These are phyloP conservation scores for Acleris literana DNA, from an alignment of 2,888 invertebrate species.

Conservation along the genomic window DNA sequence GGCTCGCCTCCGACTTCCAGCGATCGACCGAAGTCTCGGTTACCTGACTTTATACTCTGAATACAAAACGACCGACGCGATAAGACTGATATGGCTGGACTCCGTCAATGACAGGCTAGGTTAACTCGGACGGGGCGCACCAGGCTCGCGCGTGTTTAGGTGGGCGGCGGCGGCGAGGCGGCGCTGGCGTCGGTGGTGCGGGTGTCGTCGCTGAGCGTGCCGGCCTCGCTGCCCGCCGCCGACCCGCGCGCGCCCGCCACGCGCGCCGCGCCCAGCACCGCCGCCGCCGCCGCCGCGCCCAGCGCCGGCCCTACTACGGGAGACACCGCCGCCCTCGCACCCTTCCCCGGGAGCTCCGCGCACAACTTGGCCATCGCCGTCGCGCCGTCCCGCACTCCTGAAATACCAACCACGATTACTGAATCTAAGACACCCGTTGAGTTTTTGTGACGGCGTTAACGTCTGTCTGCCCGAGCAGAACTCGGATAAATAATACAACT, in stretches of 20 bases:
- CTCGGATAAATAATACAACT: too few relatives aligned
- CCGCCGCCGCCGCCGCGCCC: constrained; percentile 1
- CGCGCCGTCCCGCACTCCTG: constrained; percentile 72
- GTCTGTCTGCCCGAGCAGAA: too few relatives aligned
- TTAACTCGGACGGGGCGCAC: too few relatives aligned
- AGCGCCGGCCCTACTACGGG: constrained; percentile 43
- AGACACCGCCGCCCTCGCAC: constrained; percentile 49
- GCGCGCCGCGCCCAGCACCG: constrained; percentile 24
- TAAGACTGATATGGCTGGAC: too few relatives aligned
- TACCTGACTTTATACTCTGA: too few relatives aligned
- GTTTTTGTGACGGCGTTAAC: too few relatives aligned
- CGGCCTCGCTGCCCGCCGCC: not conserved
- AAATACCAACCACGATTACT: constrained; percentile 20
- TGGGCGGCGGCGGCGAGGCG: not conserved
- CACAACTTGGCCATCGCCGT: constrained; percentile 72
- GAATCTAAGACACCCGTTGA: too few relatives aligned
- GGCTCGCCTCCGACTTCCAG: too few relatives aligned
- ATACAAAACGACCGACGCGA: too few relatives aligned
- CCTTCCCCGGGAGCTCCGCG: constrained; percentile 53
- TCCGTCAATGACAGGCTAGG: too few relatives aligned
- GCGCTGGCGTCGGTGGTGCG: constrained; percentile 25
- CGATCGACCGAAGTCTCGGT: too few relatives aligned
- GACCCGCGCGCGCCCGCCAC: constrained; percentile 14
- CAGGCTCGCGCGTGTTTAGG: not conserved
- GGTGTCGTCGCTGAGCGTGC: constrained; percentile 24